Base-by-base conservation (phyloP, 2,113 vertebrate genomes). In the Cacatua alba region DNA sequence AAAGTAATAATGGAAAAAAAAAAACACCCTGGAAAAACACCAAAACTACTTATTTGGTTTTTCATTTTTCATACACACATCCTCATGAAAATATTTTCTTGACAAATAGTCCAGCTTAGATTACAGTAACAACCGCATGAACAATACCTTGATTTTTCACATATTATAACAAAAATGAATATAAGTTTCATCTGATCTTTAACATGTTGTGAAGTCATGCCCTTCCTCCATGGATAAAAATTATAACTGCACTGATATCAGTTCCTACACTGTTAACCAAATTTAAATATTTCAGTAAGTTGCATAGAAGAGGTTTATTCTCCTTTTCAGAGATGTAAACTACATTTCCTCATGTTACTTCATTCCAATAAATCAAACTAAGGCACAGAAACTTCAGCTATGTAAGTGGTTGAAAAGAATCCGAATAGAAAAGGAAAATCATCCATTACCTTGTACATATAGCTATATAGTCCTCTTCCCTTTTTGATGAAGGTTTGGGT, bases 391-490 rank as follows among this genome's bases (percentile, higher is more conserved):
- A 90, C 59, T 39, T 57, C 14, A 88, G 4, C 3, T 46, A 44
- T 19, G 13, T 37, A 67, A 82, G 21, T 11, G 29, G 77, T 17
- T 43, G 70, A 87, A 26, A 48, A 94, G 21, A 29, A 82, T 75
- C 18, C 29, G n/a, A 71, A 31, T 2, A 84, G 72, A 69, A 96
- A 85, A 93, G 41, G 26, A 68, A 93, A 57, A 60, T 70, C 2
- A 0, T 62, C 71, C 74, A 78, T 92, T 98, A 98, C 97, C 98
- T 98, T 97, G 57, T 64, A 28, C 33, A 41, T 26, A 64, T 33
- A 95, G 86, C 81, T 93, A 74, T 17, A 52, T 4, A 55, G 59
- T 76, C 70, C 62, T 89, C 94, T 82, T 96, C 92, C 68, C 70
- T 26, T 53, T 81, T 55, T 74, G 24, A 17, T 39, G 37, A 17